phyloP scores from a whole-genome alignment of 2,797 vertebrate species.

The Macroramphosus scolopax region DNA sequence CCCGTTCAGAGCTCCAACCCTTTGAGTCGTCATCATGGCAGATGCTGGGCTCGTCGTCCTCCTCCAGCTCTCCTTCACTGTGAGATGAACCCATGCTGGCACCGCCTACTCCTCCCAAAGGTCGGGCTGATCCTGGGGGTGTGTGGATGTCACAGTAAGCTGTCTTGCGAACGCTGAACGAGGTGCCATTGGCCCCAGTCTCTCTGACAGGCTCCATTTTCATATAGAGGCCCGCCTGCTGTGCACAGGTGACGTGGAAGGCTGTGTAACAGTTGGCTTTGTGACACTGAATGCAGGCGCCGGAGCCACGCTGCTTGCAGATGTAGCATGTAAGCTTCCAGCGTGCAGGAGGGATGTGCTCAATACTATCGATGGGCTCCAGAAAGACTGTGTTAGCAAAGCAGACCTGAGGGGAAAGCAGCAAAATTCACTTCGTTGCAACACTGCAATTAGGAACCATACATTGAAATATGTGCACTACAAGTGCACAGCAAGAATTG shows the following conservation, averaged over 20 bases:
- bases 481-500: too few relatives aligned
- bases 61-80: constrained; percentile 93
- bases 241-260: constrained; percentile 98
- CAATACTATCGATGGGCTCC: constrained; percentile 98
- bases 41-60: constrained; percentile 91
- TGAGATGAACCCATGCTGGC: constrained; percentile 83
- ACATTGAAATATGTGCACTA: too few relatives aligned
- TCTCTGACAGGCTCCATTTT: constrained; percentile 99
- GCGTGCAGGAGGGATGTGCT: constrained; percentile 95
- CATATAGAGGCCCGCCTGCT: constrained; percentile 99
- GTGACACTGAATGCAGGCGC: constrained; percentile 98
- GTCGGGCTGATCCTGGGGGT: constrained; percentile 88
- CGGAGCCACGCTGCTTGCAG: constrained; percentile 97
- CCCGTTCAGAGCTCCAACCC: constrained; percentile 94
- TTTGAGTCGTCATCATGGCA: constrained; percentile 94
- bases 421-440: constrained; percentile 1
- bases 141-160: constrained; percentile 99
- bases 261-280: constrained; percentile 99
- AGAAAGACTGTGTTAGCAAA: constrained; percentile 99
- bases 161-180: constrained; percentile 97
- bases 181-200: constrained; percentile 95
- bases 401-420: constrained; percentile 79
- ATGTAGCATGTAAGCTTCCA: constrained; percentile 99
- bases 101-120: constrained; percentile 75
- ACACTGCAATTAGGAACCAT: background rate